Conservation (phyloP, 2,797 vertebrate genomes). For the Gastrophryne carolinensis region DNA sequence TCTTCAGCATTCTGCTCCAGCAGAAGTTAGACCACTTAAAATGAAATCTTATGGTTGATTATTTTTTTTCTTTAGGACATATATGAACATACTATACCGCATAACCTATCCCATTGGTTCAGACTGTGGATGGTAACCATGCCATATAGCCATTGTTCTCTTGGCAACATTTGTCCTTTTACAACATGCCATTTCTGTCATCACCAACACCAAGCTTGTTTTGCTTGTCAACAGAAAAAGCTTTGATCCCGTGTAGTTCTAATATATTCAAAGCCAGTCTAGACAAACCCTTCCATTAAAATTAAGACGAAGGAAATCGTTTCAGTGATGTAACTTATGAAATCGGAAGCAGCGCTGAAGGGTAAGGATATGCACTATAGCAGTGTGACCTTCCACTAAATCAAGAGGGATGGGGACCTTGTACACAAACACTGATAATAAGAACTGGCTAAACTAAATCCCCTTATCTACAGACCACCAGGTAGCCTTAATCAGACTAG, state of each 20-base stretch:
- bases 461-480: no score
- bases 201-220: constrained; percentile 1
- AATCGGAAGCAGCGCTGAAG: constrained; percentile 36
- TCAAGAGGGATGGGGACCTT: background rate
- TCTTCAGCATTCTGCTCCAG: no score
- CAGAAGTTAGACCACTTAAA: no score
- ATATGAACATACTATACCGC: no score
- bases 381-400: constrained; percentile 15
- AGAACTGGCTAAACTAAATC: no score
- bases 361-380: constrained; percentile 7
- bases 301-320: constrained; percentile 36
- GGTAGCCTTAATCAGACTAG: no score
- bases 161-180: background rate
- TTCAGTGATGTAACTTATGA: constrained; percentile 20
- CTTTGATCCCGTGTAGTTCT: constrained; percentile 18
- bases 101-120: no score
- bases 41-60: no score
- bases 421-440: background rate
- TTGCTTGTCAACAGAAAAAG: constrained; percentile 22
- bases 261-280: constrained; percentile 18
- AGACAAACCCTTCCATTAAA: constrained; percentile 36
- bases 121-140: background rate
- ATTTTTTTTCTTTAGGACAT: no score
- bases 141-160: background rate
- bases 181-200: constrained; percentile 1